phyloP scores from a whole-genome alignment of 2,797 vertebrate genomes.

The Lacerta agilis region DNA sequence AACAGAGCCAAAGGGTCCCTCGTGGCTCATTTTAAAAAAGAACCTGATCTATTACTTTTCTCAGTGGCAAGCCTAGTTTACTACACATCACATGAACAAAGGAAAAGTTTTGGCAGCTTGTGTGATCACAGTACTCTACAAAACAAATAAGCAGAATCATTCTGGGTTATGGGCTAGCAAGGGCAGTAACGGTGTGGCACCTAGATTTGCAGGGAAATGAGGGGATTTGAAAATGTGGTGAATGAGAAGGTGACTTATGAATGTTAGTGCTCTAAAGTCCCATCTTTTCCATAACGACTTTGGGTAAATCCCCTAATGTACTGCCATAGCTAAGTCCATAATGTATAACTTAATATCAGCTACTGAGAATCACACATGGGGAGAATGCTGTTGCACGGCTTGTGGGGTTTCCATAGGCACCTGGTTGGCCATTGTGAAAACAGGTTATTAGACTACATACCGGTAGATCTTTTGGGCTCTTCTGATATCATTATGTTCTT shows the following conservation, averaged over 20 bases:
- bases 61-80: conserved; percentile 57
- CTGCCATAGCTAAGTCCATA: neutral
- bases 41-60: conserved; percentile 48
- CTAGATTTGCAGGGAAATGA: neutral
- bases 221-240: neutral
- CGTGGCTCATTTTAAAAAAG: conserved; percentile 36
- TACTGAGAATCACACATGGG: too few relatives aligned
- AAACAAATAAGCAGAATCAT: conserved; percentile 49
- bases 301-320: neutral
- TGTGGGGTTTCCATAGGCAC: neutral
- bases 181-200: neutral
- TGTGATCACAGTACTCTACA: conserved; percentile 32
- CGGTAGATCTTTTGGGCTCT: too few relatives aligned
- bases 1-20: conserved; percentile 48
- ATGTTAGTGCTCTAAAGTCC: neutral
- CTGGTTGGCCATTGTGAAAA: too few relatives aligned
- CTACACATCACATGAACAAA: conserved; percentile 57
- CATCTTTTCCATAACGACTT: neutral
- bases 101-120: conserved; percentile 52
- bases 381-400: too few relatives aligned
- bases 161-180: neutral
- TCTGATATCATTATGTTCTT: too few relatives aligned
- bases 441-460: too few relatives aligned
- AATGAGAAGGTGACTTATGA: neutral
- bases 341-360: too few relatives aligned